Conservation (phyloP, 2,113 vertebrate genomes). For the Lathamus discolor region DNA sequence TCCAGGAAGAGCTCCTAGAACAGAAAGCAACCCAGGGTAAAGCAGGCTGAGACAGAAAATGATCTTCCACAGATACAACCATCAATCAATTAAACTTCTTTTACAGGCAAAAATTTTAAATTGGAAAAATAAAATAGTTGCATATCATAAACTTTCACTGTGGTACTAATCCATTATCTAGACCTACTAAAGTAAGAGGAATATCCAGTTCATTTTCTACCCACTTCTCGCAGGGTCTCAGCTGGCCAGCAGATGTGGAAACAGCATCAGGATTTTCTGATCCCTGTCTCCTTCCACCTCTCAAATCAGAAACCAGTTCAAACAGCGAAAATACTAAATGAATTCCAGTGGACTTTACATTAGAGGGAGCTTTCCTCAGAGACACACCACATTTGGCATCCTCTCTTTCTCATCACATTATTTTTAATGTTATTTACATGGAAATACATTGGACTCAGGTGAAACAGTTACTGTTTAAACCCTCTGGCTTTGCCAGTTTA, state of each 20-base stretch:
- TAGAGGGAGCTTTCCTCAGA: constrained; percentile 36
- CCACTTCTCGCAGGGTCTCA: neutral
- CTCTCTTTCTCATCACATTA: neutral
- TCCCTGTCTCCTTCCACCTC: neutral
- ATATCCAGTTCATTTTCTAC: neutral
- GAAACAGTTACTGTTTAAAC: neutral
- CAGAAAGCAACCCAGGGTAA: neutral
- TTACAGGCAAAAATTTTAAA: neutral
- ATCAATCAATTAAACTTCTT: neutral
- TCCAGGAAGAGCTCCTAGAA: neutral
- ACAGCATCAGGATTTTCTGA: neutral
- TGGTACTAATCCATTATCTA: neutral
- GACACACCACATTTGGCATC: neutral
- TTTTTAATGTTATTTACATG: neutral
- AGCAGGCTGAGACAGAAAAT: neutral
- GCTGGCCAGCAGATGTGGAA: neutral
- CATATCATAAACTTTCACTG: neutral
- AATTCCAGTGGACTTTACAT: neutral
- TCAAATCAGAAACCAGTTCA: neutral
- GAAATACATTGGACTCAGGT: neutral
- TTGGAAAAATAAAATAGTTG: neutral
- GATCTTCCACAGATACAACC: neutral
- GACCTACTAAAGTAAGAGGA: neutral
- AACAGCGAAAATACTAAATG: neutral
- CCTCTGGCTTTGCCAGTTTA: neutral